Evolutionary conservation across 2,888 invertebrate species (phyloP).

Genomic region (Tachina lurida): DNA sequence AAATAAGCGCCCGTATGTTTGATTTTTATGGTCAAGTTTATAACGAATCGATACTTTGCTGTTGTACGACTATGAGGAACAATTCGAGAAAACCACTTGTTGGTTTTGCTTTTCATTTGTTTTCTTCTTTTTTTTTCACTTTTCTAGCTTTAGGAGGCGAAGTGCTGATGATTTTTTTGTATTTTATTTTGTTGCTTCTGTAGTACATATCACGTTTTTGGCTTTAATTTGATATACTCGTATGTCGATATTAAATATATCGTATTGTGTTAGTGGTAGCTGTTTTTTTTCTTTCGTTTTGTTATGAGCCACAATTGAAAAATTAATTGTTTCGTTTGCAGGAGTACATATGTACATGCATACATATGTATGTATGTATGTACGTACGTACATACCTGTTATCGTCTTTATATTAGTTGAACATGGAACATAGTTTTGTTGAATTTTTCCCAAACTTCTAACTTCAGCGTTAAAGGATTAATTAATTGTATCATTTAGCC

Average conservation of each 20-base stretch:
- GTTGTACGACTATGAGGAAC: background rate
- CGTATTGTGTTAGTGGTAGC: background rate
- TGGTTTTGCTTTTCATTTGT: background rate
- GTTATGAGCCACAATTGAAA: slow-evolving; percentile 38
- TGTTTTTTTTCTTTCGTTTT: slow-evolving; percentile 13
- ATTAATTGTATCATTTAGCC: too few relatives aligned
- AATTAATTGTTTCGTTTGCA: slow-evolving; percentile 5
- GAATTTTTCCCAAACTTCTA: too few relatives aligned
- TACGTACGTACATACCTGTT: too few relatives aligned
- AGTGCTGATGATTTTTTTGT: slow-evolving; percentile 33
- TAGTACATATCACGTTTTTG: slow-evolving; percentile 21
- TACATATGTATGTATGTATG: too few relatives aligned
- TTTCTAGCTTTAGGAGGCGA: slow-evolving; percentile 4
- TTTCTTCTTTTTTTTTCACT: background rate
- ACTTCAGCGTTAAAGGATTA: too few relatives aligned
- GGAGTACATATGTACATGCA: too few relatives aligned
- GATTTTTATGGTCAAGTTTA: slow-evolving; percentile 20
- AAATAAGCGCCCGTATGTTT: background rate
- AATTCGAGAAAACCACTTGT: slow-evolving; percentile 20
- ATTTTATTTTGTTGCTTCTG: slow-evolving; percentile 32
- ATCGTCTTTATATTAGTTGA: background rate
- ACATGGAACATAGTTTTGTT: too few relatives aligned
- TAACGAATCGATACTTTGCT: background rate
- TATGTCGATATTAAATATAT: slow-evolving; percentile 27
- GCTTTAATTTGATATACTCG: slow-evolving; percentile 10